A percentile compares a stretch with the other conserved stretches of the same genome.
These are phyloP conservation scores for Diabrotica undecimpunctata DNA, from an alignment of 1,140 invertebrate species.

Conservation along the genomic window DNA sequence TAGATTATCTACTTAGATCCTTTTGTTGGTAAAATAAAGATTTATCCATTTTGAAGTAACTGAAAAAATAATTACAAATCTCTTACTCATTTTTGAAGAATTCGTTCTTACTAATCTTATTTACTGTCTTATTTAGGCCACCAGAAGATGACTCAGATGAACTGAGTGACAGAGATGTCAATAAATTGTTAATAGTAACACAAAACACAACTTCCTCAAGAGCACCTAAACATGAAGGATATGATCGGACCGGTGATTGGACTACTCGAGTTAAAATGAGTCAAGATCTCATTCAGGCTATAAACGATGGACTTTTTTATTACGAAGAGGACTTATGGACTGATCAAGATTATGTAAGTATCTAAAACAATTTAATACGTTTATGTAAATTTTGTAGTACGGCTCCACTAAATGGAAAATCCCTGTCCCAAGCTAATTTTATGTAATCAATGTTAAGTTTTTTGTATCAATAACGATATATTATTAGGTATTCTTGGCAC, in stretches of 20 bases:
- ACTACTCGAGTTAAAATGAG: slow-evolving; percentile 84
- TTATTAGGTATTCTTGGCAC: too few species aligned
- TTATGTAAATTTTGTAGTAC: background rate
- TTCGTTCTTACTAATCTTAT: background rate
- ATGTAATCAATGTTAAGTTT: too few species aligned
- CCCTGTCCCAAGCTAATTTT: too few species aligned
- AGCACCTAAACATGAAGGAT: slow-evolving; percentile 78
- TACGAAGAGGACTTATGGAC: slow-evolving; percentile 91
- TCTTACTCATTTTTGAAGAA: background rate
- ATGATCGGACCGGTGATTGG: slow-evolving; percentile 84
- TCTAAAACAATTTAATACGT: background rate
- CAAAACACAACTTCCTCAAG: slow-evolving; percentile 60
- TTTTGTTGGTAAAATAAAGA: too few species aligned
- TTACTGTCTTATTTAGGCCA: slow-evolving; percentile 9
- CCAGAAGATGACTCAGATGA: slow-evolving; percentile 79
- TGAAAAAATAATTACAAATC: background rate
- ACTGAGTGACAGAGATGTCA: slow-evolving; percentile 87
- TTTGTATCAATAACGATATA: too few species aligned
- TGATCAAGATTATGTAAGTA: slow-evolving; percentile 37
- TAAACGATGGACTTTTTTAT: slow-evolving; percentile 91
- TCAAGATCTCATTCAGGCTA: slow-evolving; percentile 87
- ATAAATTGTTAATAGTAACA: slow-evolving; percentile 93
- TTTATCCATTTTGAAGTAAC: background rate
- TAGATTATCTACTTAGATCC: too few species aligned
- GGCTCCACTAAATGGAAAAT: too few species aligned